Conservation (phyloP, 2,113 vertebrate genomes). For the Corythornis vintsioides region DNA sequence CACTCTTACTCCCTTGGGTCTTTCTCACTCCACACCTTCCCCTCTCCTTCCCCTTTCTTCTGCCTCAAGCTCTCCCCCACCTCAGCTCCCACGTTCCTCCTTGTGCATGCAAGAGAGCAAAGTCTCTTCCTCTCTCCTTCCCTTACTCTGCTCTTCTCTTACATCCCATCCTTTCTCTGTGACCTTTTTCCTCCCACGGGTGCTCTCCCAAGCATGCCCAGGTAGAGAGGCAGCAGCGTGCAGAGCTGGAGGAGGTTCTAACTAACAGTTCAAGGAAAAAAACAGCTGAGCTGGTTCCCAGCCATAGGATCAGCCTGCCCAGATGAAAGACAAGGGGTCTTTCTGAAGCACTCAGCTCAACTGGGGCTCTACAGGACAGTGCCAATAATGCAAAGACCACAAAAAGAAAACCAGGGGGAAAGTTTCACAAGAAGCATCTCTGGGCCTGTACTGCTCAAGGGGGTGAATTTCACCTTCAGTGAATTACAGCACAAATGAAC, state of each 20-base stretch:
- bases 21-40: not conserved
- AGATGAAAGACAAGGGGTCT: not conserved
- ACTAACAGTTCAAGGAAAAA: not conserved
- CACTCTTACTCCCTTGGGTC: not conserved
- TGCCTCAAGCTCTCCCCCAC: too few relatives aligned
- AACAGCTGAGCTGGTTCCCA: not conserved
- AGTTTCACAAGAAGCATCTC: not conserved
- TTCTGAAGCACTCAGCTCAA: not conserved
- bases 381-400: rapidly evolving
- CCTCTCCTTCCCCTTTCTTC: not conserved
- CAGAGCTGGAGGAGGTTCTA: not conserved
- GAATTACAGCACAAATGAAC: not conserved
- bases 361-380: not conserved
- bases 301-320: not conserved
- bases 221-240: not conserved
- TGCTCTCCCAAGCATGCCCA: not conserved
- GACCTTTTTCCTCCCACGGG: not conserved
- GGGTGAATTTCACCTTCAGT: slow-evolving; percentile 33
- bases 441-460: not conserved
- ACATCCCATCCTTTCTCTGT: not conserved
- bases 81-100: not conserved
- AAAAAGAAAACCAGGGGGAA: not conserved
- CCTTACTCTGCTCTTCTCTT: not conserved
- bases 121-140: not conserved
- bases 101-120: not conserved